Conservation (phyloP, 2,113 vertebrate species). For the Rhinolophus ferrumequinum region DNA sequence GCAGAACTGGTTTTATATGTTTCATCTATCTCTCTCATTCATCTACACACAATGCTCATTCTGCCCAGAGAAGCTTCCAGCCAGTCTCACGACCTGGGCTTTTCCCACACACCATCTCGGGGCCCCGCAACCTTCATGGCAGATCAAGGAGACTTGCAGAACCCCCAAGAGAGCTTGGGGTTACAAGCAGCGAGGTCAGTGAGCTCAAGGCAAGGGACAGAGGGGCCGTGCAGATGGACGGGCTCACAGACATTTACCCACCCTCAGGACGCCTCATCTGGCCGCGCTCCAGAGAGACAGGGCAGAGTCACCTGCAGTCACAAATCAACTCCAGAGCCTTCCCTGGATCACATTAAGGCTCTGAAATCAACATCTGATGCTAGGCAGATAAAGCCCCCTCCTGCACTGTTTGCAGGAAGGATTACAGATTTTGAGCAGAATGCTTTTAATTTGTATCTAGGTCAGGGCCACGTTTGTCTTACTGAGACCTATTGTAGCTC, state of each 20-base stretch:
- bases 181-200: constrained; percentile 40
- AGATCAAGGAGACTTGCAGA: constrained; percentile 38
- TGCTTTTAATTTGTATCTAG: constrained; percentile 75
- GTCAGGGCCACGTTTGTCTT: constrained; percentile 43
- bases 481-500: constrained; percentile 32
- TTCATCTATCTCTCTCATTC: neutral
- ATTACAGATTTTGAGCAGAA: constrained; percentile 73
- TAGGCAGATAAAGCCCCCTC: constrained; percentile 80
- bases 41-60: neutral
- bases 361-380: constrained; percentile 75
- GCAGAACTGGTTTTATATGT: neutral
- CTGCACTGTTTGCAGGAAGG: constrained; percentile 77
- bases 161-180: constrained; percentile 40
- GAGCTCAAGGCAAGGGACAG: constrained; percentile 25
- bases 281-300: constrained; percentile 70
- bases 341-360: constrained; percentile 81
- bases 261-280: constrained; percentile 69
- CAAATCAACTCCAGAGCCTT: constrained; percentile 84
- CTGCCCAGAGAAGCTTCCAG: neutral
- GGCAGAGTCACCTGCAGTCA: constrained; percentile 79
- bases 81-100: neutral
- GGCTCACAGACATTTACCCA: constrained; percentile 71
- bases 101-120: neutral
- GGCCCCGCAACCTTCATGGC: neutral
- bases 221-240: constrained; percentile 58